Base-by-base conservation (phyloP, 2,888 invertebrate genomes). In the Lapara coniferarum region DNA sequence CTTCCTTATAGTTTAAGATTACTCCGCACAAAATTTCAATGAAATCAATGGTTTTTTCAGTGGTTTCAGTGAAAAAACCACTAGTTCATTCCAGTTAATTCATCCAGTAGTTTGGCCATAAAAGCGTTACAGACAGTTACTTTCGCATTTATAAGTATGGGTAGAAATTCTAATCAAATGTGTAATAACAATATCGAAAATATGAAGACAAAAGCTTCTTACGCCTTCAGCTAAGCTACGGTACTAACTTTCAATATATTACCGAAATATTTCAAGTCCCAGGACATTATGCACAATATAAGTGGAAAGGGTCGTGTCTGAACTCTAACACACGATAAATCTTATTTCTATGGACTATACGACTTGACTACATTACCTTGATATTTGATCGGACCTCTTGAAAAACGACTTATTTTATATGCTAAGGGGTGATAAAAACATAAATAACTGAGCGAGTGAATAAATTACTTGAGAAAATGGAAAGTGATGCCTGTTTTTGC, bases 241-340 rank as follows among this genome's bases (percentile, higher is more conserved):
- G 1, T 49, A 49, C 46, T 46, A 25, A 58, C 51, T 25, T 68
- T 51, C 51, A 51, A 58, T 58, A 58, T 55, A 56, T 66, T 66
- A 30, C 66, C 66, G 49, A 66, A 66, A 66, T 69, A 66, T 66
- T 63, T 66, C 66, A 66, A 49, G 66, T 66, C 56, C 30, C 66
- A 19, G 16, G 49, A 63, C 55, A 69, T 66, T 66, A 66, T 56
- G 66, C 67, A 72, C 69, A 69, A 72, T 75, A 72, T 71, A 75
- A 74, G 70, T 67, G 70, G 52, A 75, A 75, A 74, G 72, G 74
- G 75, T 70, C 66, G 69, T 69, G 30, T 55, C 58, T 37, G 30
- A 59, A 55, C 49, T 51, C 66, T 66, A 69, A 55, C 25, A 69
- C 69, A 74, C 70, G 58, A 74, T 77, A 77, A 77, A 78, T 75